These are phyloP conservation scores for Sarcophaga bullata DNA, from an alignment of 1,140 invertebrate species.

Conservation along the genomic window DNA sequence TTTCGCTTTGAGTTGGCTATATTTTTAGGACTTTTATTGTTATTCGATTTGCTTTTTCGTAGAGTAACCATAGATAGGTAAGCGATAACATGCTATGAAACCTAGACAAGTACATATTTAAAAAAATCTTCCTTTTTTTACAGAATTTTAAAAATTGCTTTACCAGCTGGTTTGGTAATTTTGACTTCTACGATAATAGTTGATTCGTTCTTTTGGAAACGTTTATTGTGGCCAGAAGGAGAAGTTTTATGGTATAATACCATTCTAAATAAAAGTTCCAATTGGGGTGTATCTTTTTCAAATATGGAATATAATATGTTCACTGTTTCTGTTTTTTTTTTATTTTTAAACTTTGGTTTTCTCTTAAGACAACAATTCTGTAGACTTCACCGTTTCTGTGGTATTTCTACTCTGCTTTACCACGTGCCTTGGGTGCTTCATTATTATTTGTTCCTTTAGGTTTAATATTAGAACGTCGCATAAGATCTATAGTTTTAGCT, in stretches of 20 bases:
- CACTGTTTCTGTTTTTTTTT: neutral
- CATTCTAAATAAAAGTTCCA: conserved; percentile 91
- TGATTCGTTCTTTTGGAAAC: conserved; percentile 94
- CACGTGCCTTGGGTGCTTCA: conserved; percentile 85
- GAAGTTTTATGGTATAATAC: conserved; percentile 98
- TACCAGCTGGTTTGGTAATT: conserved; percentile 77
- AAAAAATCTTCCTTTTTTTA: conserved; percentile 55
- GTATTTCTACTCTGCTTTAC: conserved; percentile 98
- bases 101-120: neutral
- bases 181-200: conserved; percentile 80
- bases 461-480: conserved; percentile 76
- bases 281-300: conserved; percentile 86
- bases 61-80: conserved; percentile 70
- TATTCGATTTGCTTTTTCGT: conserved; percentile 78
- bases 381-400: conserved; percentile 95
- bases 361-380: conserved; percentile 26
- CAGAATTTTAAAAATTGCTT: conserved; percentile 77
- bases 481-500: conserved; percentile 77
- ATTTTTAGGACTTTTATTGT: conserved; percentile 86
- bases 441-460: conserved; percentile 86
- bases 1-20: conserved; percentile 91
- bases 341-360: conserved; percentile 36
- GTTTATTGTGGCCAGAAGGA: conserved; percentile 95
- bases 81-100: conserved; percentile 35
- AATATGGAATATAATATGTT: neutral